These are phyloP conservation scores for Scaptomyza polygonia DNA, from an alignment of 2,888 invertebrate species.

Conservation along the genomic window DNA sequence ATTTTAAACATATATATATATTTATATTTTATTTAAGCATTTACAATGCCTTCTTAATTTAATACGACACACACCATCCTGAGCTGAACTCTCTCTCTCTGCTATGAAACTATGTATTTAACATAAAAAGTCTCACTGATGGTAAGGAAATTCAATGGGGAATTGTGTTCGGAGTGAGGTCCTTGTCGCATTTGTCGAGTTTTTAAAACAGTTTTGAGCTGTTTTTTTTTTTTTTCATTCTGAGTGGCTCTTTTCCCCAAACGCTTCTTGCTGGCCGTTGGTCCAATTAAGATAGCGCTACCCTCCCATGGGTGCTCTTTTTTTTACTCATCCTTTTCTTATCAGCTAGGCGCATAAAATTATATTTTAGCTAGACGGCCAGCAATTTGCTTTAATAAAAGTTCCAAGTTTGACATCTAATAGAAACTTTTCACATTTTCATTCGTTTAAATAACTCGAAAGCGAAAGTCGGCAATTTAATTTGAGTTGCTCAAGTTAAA, in stretches of 20 bases:
- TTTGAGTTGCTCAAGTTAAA: too few relatives aligned
- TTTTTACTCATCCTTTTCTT: constrained; percentile 49
- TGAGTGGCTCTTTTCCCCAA: constrained; percentile 40
- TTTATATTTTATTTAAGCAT: constrained; percentile 75
- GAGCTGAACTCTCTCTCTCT: constrained; percentile 3
- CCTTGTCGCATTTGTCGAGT: constrained; percentile 29
- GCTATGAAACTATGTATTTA: constrained; percentile 70
- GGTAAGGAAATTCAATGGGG: constrained; percentile 48
- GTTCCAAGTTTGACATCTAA: constrained; percentile 23
- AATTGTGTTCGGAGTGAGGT: constrained; percentile 33
- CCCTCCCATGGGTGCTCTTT: constrained; percentile 45
- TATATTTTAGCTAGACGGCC: constrained; percentile 57
- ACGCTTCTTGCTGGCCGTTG: constrained; percentile 45
- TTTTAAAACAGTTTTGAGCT: too few relatives aligned
- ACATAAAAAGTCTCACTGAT: constrained; percentile 73
- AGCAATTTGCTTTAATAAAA: constrained; percentile 66
- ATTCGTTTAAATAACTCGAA: constrained; percentile 7
- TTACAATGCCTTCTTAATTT: constrained; percentile 73
- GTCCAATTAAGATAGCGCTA: constrained; percentile 69
- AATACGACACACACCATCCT: constrained; percentile 50
- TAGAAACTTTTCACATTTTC: constrained; percentile 1
- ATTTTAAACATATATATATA: constrained; percentile 53
- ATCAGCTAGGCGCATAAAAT: constrained; percentile 67
- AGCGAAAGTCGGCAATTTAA: constrained; percentile 6
- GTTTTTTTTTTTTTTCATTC: constrained; percentile 28